Evolutionary conservation across 1,140 invertebrate genomes (phyloP).

Genomic region (Rhagoletis zephyria): DNA sequence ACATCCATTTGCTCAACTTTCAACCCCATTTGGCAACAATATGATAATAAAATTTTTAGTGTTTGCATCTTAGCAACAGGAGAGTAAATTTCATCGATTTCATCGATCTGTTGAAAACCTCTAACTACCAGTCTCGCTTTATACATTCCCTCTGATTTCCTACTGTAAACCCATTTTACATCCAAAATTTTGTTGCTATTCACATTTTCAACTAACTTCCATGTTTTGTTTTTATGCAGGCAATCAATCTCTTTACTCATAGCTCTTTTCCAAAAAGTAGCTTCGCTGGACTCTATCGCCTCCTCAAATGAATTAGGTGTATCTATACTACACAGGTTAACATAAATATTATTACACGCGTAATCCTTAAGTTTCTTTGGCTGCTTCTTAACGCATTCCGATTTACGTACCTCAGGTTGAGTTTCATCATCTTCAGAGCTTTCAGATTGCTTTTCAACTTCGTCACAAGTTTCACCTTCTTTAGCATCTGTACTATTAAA

Average conservation of each 20-base stretch:
- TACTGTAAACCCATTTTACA: no score
- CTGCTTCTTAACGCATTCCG: constrained; percentile 58
- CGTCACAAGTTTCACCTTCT: constrained; percentile 56
- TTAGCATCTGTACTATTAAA: constrained; percentile 58
- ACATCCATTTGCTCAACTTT: constrained; percentile 51
- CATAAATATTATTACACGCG: constrained; percentile 64
- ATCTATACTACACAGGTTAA: constrained; percentile 64
- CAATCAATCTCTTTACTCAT: no score
- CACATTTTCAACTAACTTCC: no score
- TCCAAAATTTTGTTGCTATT: no score
- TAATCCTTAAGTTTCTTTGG: constrained; percentile 61
- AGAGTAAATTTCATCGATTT: constrained; percentile 57
- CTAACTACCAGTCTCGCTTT: no score
- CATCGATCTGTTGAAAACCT: no score
- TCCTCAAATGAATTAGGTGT: constrained; percentile 64
- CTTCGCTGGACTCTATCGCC: constrained; percentile 58
- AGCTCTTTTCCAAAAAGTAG: no score
- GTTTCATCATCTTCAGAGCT: not conserved
- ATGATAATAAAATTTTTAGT: constrained; percentile 69
- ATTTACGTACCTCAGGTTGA: constrained; percentile 51
- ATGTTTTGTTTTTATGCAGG: no score
- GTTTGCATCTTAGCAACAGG: constrained; percentile 61
- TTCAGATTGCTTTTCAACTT: constrained; percentile 57
- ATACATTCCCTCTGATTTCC: no score
- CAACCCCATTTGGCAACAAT: constrained; percentile 64